Conservation (phyloP, 2,113 vertebrate species). For the Seriola rivoliana region DNA sequence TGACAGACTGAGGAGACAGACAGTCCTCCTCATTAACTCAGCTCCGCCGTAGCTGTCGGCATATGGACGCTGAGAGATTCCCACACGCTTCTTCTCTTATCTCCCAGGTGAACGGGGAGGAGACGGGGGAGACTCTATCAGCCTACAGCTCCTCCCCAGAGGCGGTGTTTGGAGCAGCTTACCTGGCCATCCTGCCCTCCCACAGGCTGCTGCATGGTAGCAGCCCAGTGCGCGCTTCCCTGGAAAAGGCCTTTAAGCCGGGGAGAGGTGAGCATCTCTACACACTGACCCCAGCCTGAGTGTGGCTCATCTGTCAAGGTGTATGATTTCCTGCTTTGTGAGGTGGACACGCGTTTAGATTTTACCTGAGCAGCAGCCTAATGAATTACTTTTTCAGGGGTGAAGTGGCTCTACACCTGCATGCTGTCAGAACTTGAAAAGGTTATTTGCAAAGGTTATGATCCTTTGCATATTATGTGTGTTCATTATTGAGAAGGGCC, state of each 20-base stretch:
- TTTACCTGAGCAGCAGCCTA: neutral
- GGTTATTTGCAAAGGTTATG: neutral
- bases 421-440: slow-evolving; percentile 5
- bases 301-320: neutral
- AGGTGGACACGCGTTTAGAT: neutral
- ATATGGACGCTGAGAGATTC: neutral
- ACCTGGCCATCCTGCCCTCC: slow-evolving; percentile 88
- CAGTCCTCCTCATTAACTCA: slow-evolving; percentile 5
- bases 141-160: slow-evolving; percentile 93
- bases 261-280: slow-evolving; percentile 84
- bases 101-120: slow-evolving; percentile 87
- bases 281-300: neutral
- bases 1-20: neutral
- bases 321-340: neutral
- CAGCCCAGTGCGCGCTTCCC: slow-evolving; percentile 83
- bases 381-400: neutral
- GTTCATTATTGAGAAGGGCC: neutral
- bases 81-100: neutral
- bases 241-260: slow-evolving; percentile 82
- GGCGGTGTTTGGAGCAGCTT: slow-evolving; percentile 91
- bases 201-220: slow-evolving; percentile 90
- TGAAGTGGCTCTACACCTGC: neutral
- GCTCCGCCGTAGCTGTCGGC: neutral
- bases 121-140: slow-evolving; percentile 88
- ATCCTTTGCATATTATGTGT: slow-evolving; percentile 15